Percentiles rank a stretch among this genome's conserved stretches.
Evolutionary conservation across 2,888 invertebrate genomes (phyloP).

Genomic region (Ernsta delagoae): DNA sequence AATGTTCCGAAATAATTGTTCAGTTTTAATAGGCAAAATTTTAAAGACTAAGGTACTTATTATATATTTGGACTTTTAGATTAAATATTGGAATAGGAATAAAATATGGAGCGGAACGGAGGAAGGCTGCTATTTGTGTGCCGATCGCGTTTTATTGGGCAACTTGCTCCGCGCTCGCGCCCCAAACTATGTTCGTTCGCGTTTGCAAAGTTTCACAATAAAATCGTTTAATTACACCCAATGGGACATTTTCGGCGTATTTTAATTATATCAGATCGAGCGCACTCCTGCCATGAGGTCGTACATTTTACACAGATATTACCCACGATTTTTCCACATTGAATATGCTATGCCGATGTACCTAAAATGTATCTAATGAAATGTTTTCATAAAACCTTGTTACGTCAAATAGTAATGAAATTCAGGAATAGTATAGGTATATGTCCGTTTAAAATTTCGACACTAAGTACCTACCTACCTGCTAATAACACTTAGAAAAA

Average conservation of each 20-base stretch:
- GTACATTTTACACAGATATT: no score
- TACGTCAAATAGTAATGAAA: no score
- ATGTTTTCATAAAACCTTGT: no score
- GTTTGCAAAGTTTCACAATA: conserved; percentile 22
- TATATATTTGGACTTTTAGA: conserved; percentile 6
- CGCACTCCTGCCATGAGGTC: background rate
- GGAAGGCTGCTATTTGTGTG: conserved; percentile 9
- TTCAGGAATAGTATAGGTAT: no score
- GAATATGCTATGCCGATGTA: no score
- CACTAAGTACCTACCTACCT: no score
- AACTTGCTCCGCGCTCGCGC: conserved; percentile 4
- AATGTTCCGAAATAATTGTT: background rate
- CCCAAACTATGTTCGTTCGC: conserved; percentile 4
- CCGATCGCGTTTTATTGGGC: conserved; percentile 21
- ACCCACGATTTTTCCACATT: no score
- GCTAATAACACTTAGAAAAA: no score
- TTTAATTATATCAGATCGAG: conserved; percentile 22
- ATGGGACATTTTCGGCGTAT: conserved; percentile 12
- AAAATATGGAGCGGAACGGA: conserved; percentile 3
- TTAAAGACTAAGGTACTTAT: background rate
- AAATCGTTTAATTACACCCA: conserved; percentile 22
- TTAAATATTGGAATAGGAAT: conserved; percentile 11
- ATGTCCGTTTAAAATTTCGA: no score
- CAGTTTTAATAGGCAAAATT: background rate
- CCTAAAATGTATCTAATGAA: no score